Percentiles rank a stretch among this genome's conserved stretches.
phyloP scores from a whole-genome alignment of 2,113 vertebrate genomes.

The Limnothrissa miodon region DNA sequence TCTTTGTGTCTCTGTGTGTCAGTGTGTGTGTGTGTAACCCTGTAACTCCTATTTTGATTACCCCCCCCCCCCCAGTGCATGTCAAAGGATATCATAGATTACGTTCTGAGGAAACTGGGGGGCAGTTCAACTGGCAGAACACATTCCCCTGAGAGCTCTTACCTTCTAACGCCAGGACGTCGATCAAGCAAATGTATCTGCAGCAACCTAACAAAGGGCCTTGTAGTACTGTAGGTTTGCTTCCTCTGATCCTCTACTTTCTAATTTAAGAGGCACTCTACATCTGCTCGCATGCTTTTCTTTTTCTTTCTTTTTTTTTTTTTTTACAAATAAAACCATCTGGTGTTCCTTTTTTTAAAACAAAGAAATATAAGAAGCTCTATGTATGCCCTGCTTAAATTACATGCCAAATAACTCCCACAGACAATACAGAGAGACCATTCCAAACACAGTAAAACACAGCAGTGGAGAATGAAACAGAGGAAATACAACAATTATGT shows the following conservation, averaged over 20 bases:
- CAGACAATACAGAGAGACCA: neutral
- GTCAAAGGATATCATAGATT: neutral
- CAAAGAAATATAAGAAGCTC: conserved; percentile 3
- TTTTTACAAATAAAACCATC: conserved; percentile 2
- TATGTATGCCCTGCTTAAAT: neutral
- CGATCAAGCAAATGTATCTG: conserved; percentile 14
- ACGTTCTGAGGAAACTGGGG: neutral
- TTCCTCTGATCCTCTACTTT: neutral
- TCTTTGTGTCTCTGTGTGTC: neutral
- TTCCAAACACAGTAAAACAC: neutral
- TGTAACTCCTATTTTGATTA: neutral
- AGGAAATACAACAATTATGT: neutral
- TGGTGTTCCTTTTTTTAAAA: neutral
- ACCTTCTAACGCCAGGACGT: neutral
- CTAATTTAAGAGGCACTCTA: conserved; percentile 4
- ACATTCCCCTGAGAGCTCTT: neutral
- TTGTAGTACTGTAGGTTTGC: neutral
- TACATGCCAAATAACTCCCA: conserved; percentile 9
- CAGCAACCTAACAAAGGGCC: neutral
- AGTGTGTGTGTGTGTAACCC: neutral
- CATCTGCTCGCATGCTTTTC: neutral
- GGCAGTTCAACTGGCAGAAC: neutral
- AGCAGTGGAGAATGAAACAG: neutral
- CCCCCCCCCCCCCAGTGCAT: neutral
- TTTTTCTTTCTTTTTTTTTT: neutral